Conservation (phyloP, 2,113 vertebrate genomes). For the Macquaria ambigua region DNA sequence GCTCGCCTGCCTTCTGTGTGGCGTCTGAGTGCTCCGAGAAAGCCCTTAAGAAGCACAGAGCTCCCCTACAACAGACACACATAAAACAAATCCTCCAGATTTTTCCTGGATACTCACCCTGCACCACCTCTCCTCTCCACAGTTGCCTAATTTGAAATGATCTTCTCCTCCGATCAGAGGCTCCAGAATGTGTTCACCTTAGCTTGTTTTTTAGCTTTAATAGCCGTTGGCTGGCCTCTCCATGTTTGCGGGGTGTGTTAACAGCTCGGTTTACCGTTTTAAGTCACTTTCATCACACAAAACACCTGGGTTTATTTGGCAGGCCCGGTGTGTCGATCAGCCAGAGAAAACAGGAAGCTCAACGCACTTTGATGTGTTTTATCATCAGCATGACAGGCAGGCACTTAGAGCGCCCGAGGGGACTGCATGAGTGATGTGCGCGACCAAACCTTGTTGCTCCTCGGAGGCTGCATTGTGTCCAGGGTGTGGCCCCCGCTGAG, state of each 20-base stretch:
- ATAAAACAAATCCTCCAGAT: not conserved
- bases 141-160: not conserved
- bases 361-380: constrained; percentile 43
- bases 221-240: not conserved
- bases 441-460: constrained; percentile 28
- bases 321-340: not conserved
- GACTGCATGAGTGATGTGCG: constrained; percentile 37
- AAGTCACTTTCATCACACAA: not conserved
- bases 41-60: constrained; percentile 9
- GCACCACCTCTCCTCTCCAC: not conserved
- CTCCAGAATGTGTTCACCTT: not conserved
- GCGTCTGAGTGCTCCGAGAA: constrained; percentile 15
- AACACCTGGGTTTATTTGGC: constrained; percentile 21
- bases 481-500: constrained; percentile 58
- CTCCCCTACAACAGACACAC: not conserved
- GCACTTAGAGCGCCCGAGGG: constrained; percentile 22
- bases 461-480: constrained; percentile 38
- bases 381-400: constrained; percentile 12
- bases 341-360: constrained; percentile 36
- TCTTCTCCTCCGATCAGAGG: not conserved
- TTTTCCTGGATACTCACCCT: not conserved
- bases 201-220: not conserved
- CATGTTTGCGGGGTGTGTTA: not conserved
- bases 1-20: constrained; percentile 20
- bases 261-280: not conserved